A percentile compares a stretch with the other conserved stretches of the same genome.
Evolutionary conservation across 1,140 invertebrate species (phyloP).

Genomic region (Euura saliciscinereae): DNA sequence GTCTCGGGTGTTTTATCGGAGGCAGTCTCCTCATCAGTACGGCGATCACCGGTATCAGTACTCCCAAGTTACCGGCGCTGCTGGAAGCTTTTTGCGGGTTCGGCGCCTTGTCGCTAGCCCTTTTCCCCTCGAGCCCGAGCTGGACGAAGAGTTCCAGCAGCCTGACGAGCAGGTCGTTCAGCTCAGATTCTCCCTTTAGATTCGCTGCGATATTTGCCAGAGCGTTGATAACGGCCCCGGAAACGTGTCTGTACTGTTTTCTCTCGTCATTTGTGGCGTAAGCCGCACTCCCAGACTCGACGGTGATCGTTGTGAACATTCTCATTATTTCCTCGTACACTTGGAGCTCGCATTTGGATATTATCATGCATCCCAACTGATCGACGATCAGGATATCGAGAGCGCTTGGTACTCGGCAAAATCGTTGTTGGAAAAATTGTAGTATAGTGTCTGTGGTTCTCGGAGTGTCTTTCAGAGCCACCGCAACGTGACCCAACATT

Average conservation of each 20-base stretch:
- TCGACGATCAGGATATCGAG: slow-evolving; percentile 95
- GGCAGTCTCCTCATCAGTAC: slow-evolving; percentile 86
- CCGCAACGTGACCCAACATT: slow-evolving; percentile 96
- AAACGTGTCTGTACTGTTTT: slow-evolving; percentile 88
- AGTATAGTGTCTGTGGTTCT: slow-evolving; percentile 94
- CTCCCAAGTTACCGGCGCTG: slow-evolving; percentile 95
- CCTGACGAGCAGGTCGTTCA: slow-evolving; percentile 85
- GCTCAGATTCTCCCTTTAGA: slow-evolving; percentile 84
- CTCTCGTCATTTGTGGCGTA: slow-evolving; percentile 80
- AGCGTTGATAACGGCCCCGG: slow-evolving; percentile 92
- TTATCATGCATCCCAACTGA: slow-evolving; percentile 96
- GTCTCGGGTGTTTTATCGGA: slow-evolving; percentile 88
- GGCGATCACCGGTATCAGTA: slow-evolving; percentile 96
- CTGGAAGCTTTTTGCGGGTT: slow-evolving; percentile 79
- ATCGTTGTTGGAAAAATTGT: slow-evolving; percentile 96
- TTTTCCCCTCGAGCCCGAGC: slow-evolving; percentile 93
- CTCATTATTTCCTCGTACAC: slow-evolving; percentile 97
- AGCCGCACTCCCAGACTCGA: slow-evolving; percentile 89
- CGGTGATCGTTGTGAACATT: slow-evolving; percentile 95
- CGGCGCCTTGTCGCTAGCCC: slow-evolving; percentile 87
- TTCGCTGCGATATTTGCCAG: slow-evolving; percentile 94
- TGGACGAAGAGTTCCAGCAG: slow-evolving; percentile 97
- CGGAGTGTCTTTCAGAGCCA: slow-evolving; percentile 89
- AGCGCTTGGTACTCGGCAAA: slow-evolving; percentile 86
- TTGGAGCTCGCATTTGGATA: slow-evolving; percentile 82